A percentile compares a stretch with the other conserved stretches of the same genome.
Conservation (phyloP, 2,797 vertebrate genomes). For the Phataginus tetradactyla region DNA sequence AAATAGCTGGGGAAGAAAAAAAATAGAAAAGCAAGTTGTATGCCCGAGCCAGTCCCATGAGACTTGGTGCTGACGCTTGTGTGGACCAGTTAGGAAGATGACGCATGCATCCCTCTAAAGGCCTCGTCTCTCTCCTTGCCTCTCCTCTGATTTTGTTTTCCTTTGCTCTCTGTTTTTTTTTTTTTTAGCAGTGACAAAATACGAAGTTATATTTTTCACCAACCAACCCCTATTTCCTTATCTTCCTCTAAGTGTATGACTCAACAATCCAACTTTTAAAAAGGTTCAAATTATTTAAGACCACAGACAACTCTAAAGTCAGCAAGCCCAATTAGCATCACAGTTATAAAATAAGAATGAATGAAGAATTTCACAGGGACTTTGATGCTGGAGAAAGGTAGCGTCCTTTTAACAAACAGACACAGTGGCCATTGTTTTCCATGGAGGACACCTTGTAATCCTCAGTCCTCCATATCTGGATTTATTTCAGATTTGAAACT, state of each 20-base stretch:
- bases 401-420: not conserved
- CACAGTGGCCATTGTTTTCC: not conserved
- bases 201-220: not conserved
- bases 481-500: conserved; percentile 17
- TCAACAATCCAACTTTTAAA: conserved; percentile 51
- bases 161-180: not conserved
- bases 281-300: conserved; percentile 48
- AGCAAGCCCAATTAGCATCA: conserved; percentile 35
- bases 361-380: not conserved
- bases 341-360: conserved; percentile 27
- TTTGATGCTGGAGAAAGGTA: not conserved
- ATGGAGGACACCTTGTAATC: not conserved
- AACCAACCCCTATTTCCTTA: not conserved
- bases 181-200: not conserved
- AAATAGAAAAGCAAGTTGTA: not conserved
- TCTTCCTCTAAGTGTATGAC: not conserved
- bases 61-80: not conserved
- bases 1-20: not conserved
- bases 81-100: not conserved
- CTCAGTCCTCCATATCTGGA: not conserved
- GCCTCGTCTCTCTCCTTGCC: not conserved
- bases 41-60: not conserved
- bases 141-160: not conserved
- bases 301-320: conserved; percentile 44
- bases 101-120: not conserved